Evolutionary conservation across 2,113 vertebrate species (phyloP).

Genomic region (Chaenocephalus aceratus): DNA sequence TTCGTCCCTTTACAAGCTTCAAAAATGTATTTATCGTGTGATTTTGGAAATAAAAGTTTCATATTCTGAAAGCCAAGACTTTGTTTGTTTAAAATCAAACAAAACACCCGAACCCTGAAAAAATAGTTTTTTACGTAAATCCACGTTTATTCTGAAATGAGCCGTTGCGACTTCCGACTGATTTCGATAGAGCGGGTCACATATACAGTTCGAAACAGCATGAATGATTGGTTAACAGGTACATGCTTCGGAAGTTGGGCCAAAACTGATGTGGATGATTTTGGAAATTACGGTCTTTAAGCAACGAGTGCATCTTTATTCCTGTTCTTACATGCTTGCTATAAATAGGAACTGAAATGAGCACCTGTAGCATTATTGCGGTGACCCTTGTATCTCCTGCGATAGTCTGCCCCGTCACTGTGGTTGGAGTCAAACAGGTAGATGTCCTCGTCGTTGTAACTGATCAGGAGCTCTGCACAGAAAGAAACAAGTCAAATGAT

Average conservation of each 20-base stretch:
- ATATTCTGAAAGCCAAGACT: no score
- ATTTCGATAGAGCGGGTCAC: background rate
- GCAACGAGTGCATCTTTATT: constrained; percentile 2
- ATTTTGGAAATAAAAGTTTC: no score
- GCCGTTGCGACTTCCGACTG: no score
- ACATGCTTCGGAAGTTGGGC: background rate
- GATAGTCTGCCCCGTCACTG: constrained; percentile 93
- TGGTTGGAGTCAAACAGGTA: constrained; percentile 95
- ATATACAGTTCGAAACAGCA: background rate
- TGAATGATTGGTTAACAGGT: background rate
- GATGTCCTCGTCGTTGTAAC: constrained; percentile 97
- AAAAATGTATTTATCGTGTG: no score
- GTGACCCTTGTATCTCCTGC: constrained; percentile 93
- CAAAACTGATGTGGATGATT: background rate
- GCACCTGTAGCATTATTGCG: constrained; percentile 95
- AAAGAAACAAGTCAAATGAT: constrained; percentile 8
- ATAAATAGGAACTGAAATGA: background rate
- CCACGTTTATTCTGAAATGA: no score
- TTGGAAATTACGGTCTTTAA: background rate
- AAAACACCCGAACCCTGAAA: no score
- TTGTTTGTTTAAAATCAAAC: no score
- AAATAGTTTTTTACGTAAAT: no score
- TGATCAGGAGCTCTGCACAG: constrained; percentile 91
- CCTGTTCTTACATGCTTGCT: background rate
- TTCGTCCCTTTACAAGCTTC: no score